These are phyloP conservation scores for Pristionchus maxplancki DNA, from an alignment of 2,888 invertebrate genomes.

Conservation along the genomic window DNA sequence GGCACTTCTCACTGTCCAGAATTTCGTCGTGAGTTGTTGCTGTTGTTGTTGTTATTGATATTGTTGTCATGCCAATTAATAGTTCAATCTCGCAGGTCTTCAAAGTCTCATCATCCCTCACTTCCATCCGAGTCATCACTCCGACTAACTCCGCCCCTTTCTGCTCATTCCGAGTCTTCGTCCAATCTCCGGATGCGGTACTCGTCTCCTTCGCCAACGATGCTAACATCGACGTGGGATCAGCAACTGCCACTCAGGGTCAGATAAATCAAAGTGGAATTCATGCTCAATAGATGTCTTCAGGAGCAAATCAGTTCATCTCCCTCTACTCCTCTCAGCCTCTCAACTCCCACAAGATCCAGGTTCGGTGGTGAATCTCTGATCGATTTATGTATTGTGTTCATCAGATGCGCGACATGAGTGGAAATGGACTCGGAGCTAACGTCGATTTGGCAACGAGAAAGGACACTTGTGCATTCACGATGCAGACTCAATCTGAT, in stretches of 20 bases:
- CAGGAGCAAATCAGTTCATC: not conserved
- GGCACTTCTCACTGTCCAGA: constrained; percentile 6
- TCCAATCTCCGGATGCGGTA: constrained; percentile 20
- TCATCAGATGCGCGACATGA: constrained; percentile 31
- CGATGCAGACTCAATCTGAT: constrained; percentile 2
- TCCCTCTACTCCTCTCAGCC: constrained; percentile 29
- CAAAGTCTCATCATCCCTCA: not conserved
- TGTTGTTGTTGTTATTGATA: no score
- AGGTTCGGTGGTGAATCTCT: not conserved
- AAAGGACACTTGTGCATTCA: constrained; percentile 28
- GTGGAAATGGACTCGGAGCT: not conserved
- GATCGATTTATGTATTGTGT: not conserved
- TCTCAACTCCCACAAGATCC: not conserved
- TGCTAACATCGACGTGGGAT: constrained; percentile 32
- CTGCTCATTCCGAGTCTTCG: constrained; percentile 50
- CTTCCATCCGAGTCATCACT: constrained; percentile 10
- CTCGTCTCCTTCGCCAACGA: constrained; percentile 37
- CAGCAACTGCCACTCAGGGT: constrained; percentile 41
- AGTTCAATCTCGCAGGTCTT: constrained; percentile 8
- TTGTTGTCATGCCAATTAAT: not conserved
- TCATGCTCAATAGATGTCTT: no score
- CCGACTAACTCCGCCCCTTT: constrained; percentile 18
- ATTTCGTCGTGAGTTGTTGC: constrained; percentile 37
- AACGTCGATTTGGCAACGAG: not conserved
- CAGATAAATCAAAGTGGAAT: no score